Base-by-base conservation (phyloP, 2,888 invertebrate genomes). In the Eupithecia subumbrata region DNA sequence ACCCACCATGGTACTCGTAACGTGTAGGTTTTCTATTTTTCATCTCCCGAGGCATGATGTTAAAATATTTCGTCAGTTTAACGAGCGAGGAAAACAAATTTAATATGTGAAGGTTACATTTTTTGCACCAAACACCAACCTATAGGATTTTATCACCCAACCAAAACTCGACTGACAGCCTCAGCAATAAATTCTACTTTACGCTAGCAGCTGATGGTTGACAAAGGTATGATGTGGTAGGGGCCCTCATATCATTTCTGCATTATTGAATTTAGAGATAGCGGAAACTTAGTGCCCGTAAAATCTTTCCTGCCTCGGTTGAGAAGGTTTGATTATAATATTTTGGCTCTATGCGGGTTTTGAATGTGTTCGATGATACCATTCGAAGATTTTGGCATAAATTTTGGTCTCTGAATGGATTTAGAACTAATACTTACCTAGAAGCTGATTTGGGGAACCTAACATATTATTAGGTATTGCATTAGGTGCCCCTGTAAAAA, bases 321-420 rank as follows among this genome's bases (percentile, higher is more conserved):
- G 80, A 82, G 78, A 82, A 75, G 78, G 74, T 80, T 73, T 74
- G 78, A 81, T 84, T 84, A 85, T 85, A 72, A 79, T 81, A 82
- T 83, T 83, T 81, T 79, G 69, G 73, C 69, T 71, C 68, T 69
- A 71, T 73, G 74, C 76, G 71, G 70, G 71, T 5, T 56, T 69
- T 69, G 45, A 69, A 74, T 70, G 60, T 60, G 66, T 74, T 60
- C 30, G 64, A 8, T 68, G 40, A 70, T 22, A 37, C 56, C 11
- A 60, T 64, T 63, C 11, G 8, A 22, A 22, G n/a, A 22, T 63
- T 30, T 63, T 16, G 60, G 60, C 8, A 3, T 30, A 30, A 30
- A 52, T n/a, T 52, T 56, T 56, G 14, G n/a, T 52, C n/a, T 22
- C n/a, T n/a, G 45, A 16, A n/a, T 18, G 52, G 18, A 5, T 18